These are phyloP conservation scores for Stictocephala bisonia DNA, from an alignment of 2,888 invertebrate genomes.

Conservation along the genomic window DNA sequence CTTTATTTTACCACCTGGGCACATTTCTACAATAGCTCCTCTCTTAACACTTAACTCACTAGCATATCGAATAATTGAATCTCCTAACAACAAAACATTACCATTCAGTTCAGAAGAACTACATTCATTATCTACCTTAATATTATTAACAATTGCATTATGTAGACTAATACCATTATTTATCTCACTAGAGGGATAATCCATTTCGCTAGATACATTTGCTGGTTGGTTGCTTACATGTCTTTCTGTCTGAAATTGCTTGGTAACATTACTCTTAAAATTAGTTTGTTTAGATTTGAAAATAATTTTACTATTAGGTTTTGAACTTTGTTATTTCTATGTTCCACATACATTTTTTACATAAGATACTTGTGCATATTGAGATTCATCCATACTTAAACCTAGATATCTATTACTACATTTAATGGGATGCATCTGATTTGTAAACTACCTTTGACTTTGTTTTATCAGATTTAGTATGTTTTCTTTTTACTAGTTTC, in stretches of 20 bases:
- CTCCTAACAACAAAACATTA: neutral
- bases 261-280: too few species aligned
- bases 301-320: neutral
- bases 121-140: neutral
- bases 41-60: neutral
- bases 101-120: neutral
- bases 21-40: neutral
- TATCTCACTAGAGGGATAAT: neutral
- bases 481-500: neutral
- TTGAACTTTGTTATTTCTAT: neutral
- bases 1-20: neutral
- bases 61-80: neutral
- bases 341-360: neutral
- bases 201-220: neutral
- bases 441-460: neutral
- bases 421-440: neutral
- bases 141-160: neutral
- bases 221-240: too few species aligned
- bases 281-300: neutral
- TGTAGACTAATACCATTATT: neutral
- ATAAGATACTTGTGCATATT: neutral
- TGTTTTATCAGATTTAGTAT: neutral
- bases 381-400: neutral
- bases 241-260: too few species aligned
- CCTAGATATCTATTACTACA: neutral